phyloP scores from a whole-genome alignment of 2,113 vertebrate genomes.

The Paradoxurus hermaphroditus region DNA sequence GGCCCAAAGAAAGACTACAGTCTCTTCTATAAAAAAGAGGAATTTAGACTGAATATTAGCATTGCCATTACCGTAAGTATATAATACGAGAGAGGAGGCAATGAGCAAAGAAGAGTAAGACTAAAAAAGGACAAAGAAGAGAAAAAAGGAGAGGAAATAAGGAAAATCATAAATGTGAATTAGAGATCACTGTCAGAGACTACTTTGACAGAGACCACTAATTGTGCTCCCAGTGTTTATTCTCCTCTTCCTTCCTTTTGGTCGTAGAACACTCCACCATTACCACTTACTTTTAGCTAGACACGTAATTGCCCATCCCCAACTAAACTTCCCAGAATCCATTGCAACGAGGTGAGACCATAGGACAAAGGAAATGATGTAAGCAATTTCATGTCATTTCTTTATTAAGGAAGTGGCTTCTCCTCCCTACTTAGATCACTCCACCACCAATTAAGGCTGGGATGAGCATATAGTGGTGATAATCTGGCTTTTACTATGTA shows the following conservation, averaged over 20 bases:
- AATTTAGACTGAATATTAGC: not conserved
- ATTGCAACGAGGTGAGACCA: not conserved
- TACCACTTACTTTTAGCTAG: not conserved
- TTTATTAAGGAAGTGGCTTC: not conserved
- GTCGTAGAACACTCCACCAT: not conserved
- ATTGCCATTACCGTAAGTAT: not conserved
- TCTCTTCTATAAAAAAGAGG: not conserved
- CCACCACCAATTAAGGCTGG: not conserved
- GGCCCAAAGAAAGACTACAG: not conserved
- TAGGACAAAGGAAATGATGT: not conserved
- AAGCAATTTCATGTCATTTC: not conserved
- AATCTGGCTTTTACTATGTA: constrained; percentile 11
- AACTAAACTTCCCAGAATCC: not conserved
- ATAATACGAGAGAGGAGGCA: not conserved
- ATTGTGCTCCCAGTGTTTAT: not conserved
- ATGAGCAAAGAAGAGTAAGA: not conserved
- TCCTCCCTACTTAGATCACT: not conserved
- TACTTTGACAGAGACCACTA: not conserved
- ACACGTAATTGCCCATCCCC: not conserved
- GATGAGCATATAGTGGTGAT: not conserved
- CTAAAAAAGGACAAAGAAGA: not conserved
- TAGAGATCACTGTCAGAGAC: not conserved
- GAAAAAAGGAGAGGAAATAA: not conserved
- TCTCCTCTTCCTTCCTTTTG: not conserved
- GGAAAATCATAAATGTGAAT: constrained; percentile 3